Conservation (phyloP, 2,113 vertebrate species). For the Nipponia nippon region DNA sequence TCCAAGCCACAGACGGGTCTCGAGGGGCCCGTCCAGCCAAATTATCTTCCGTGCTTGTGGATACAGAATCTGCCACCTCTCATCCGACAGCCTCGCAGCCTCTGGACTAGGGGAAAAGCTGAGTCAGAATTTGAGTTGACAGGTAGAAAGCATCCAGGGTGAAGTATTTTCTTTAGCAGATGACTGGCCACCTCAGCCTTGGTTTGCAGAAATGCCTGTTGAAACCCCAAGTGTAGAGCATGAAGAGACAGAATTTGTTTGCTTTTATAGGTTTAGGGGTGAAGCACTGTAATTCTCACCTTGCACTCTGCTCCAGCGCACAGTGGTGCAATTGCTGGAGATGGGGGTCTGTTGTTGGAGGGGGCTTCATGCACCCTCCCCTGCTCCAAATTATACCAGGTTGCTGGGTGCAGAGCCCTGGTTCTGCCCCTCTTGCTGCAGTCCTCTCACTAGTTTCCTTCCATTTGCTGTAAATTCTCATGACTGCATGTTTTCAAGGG, state of each 20-base stretch:
- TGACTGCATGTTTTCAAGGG: not conserved
- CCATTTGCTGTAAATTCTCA: not conserved
- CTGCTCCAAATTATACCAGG: not conserved
- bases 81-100: not conserved
- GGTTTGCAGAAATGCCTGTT: not conserved
- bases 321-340: not conserved
- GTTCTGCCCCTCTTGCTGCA: not conserved
- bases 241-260: not conserved
- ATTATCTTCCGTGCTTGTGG: not conserved
- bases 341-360: not conserved
- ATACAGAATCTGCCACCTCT: not conserved
- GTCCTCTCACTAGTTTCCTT: not conserved
- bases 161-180: not conserved
- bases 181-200: not conserved
- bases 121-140: not conserved
- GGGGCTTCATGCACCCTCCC: fast-evolving
- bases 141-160: not conserved
- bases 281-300: not conserved
- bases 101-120: not conserved
- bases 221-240: not conserved
- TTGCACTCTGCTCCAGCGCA: not conserved
- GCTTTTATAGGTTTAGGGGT: not conserved
- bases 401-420: not conserved
- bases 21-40: not conserved
- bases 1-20: not conserved